These are phyloP conservation scores for Rhombomys opimus DNA, from an alignment of 2,113 vertebrate species.

Conservation along the genomic window DNA sequence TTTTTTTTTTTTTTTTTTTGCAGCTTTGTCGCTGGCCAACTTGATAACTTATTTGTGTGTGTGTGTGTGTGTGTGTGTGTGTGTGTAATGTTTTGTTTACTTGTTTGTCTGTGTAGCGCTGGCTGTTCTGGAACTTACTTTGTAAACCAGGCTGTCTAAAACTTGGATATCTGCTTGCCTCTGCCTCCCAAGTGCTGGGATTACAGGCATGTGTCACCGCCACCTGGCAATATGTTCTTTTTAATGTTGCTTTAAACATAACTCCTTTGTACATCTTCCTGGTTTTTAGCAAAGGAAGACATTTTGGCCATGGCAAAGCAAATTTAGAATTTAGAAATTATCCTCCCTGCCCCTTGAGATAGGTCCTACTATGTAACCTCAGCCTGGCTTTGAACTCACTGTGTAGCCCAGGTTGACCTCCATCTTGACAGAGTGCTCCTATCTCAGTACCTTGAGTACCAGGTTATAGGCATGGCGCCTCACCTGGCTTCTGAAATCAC, in stretches of 20 bases:
- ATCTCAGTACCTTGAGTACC: background rate
- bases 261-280: background rate
- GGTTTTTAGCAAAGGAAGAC: background rate
- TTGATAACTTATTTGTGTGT: background rate
- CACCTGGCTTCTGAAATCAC: background rate
- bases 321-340: conserved; percentile 9
- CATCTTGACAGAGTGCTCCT: background rate
- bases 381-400: background rate
- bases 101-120: background rate
- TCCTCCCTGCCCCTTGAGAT: background rate
- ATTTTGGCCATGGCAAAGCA: background rate
- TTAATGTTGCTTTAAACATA: background rate
- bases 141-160: too few species aligned
- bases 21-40: background rate
- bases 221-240: background rate
- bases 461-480: background rate
- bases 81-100: too few species aligned
- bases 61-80: too few species aligned
- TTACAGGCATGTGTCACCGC: background rate
- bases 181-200: background rate
- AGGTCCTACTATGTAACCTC: background rate
- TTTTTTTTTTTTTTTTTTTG: too few species aligned
- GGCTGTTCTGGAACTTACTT: background rate
- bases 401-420: background rate
- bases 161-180: background rate